phyloP scores from a whole-genome alignment of 2,797 vertebrate genomes.

The Sorex maritimensis region DNA sequence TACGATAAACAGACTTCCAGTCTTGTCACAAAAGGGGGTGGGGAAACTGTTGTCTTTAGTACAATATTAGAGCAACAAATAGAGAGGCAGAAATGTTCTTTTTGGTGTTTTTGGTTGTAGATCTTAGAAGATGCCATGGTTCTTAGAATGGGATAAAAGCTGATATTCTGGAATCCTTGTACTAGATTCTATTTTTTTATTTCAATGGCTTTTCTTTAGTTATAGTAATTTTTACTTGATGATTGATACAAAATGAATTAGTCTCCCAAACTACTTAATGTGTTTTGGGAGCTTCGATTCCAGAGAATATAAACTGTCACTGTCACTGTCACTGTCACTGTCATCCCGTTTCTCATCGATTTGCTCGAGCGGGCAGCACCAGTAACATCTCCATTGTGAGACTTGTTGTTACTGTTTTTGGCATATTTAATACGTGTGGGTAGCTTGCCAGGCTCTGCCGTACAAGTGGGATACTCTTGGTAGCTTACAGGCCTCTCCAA shows the following conservation, averaged over 20 bases:
- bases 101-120: not conserved
- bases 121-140: not conserved
- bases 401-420: too few relatives aligned
- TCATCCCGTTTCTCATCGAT: too few relatives aligned
- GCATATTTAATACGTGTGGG: too few relatives aligned
- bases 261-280: slow-evolving; percentile 13
- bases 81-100: not conserved
- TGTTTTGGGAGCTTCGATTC: slow-evolving; percentile 31
- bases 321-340: too few relatives aligned
- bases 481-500: too few relatives aligned
- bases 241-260: not conserved
- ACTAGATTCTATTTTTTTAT: slow-evolving; percentile 25
- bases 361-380: too few relatives aligned
- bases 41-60: not conserved
- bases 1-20: not conserved
- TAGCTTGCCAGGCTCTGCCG: too few relatives aligned
- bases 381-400: too few relatives aligned
- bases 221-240: slow-evolving; percentile 65
- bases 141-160: not conserved
- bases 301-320: not conserved
- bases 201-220: slow-evolving; percentile 21
- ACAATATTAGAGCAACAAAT: not conserved
- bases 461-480: too few relatives aligned
- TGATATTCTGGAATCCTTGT: not conserved
- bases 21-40: not conserved